Conservation (phyloP, 2,113 vertebrate genomes). For the Strix uralensis region DNA sequence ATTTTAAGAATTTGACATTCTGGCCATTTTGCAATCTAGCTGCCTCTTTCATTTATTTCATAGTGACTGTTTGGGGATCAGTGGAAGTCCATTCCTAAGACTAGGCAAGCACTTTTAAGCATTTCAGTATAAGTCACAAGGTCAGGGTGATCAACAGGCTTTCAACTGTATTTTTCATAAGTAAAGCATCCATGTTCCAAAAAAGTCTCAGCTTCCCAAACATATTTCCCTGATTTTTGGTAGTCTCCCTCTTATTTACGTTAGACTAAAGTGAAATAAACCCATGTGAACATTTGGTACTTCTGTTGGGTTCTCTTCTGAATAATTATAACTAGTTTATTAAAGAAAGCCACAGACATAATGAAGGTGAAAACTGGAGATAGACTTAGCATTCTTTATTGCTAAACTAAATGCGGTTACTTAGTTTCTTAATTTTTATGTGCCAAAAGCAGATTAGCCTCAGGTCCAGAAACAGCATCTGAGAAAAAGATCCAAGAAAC, state of each 20-base stretch:
- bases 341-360: neutral
- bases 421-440: neutral
- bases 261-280: neutral
- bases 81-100: neutral
- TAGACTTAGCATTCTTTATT: neutral
- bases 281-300: neutral
- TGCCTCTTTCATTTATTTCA: neutral
- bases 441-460: neutral
- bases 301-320: neutral
- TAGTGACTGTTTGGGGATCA: neutral
- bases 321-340: neutral
- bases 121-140: neutral
- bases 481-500: neutral
- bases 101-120: neutral
- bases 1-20: neutral
- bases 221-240: neutral
- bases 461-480: neutral
- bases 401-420: neutral
- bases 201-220: neutral
- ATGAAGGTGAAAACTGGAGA: neutral
- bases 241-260: neutral
- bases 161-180: neutral
- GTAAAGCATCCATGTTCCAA: neutral
- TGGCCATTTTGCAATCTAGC: neutral
- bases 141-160: neutral